A percentile compares a stretch with the other conserved stretches of the same genome.
Conservation (phyloP, 2,888 invertebrate species). For the Heliconius charithonia region DNA sequence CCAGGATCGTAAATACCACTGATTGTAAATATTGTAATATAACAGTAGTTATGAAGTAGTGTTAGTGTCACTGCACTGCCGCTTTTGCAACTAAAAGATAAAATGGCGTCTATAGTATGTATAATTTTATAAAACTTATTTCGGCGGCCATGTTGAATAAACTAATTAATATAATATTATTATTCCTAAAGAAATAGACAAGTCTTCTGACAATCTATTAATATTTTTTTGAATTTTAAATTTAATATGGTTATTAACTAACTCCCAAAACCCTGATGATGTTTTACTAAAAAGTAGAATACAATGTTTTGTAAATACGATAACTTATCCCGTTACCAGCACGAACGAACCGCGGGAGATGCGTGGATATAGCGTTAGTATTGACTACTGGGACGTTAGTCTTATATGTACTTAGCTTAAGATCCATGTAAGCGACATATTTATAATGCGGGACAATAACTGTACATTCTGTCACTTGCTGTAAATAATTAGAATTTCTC, state of each 20-base stretch:
- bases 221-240: neutral
- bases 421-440: neutral
- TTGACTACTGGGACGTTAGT: neutral
- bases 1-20: neutral
- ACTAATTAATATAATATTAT: neutral
- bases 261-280: too few species aligned
- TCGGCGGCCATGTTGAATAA: constrained; percentile 10
- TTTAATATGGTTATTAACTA: too few species aligned
- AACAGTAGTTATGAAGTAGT: neutral
- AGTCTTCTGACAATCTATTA: neutral
- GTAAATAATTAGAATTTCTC: constrained; percentile 6
- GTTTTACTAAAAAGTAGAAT: too few species aligned
- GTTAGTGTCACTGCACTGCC: neutral
- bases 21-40: constrained; percentile 19
- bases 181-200: neutral
- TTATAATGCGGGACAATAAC: constrained; percentile 32
- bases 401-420: neutral
- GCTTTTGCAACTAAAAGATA: neutral
- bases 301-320: too few species aligned
- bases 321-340: too few species aligned
- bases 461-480: constrained; percentile 10
- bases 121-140: neutral
- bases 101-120: neutral
- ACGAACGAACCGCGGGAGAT: too few species aligned
- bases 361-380: too few species aligned